These are phyloP conservation scores for Atractosteus spatula DNA, from an alignment of 2,113 vertebrate species.

Conservation along the genomic window DNA sequence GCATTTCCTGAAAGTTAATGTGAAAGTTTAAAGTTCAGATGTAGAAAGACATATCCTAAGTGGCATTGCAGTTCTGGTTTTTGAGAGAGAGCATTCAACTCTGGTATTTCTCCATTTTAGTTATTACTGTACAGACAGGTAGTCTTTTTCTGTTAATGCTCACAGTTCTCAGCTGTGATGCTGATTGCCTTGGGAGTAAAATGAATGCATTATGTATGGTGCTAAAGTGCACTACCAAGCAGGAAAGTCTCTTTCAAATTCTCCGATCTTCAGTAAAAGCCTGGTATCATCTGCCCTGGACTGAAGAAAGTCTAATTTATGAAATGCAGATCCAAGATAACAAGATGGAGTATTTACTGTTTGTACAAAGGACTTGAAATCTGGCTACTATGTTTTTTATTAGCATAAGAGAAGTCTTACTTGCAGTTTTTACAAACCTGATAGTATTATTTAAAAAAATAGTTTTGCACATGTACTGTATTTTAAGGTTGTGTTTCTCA, in stretches of 20 bases:
- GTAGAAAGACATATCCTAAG: slow-evolving; percentile 5
- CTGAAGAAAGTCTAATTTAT: not conserved
- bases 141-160: slow-evolving; percentile 50
- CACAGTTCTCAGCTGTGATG: slow-evolving; percentile 17
- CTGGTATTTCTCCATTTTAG: slow-evolving; percentile 13
- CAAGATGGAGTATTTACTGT: slow-evolving; percentile 1
- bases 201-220: slow-evolving; percentile 44
- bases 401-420: too few relatives aligned
- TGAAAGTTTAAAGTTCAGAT: slow-evolving; percentile 14
- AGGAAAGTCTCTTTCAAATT: not conserved
- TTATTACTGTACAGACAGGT: slow-evolving; percentile 25
- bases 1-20: slow-evolving; percentile 5
- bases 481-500: too few relatives aligned
- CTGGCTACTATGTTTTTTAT: not conserved
- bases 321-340: slow-evolving; percentile 14
- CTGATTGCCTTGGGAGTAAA: slow-evolving; percentile 28
- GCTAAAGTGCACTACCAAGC: slow-evolving; percentile 17
- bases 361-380: slow-evolving; percentile 3
- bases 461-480: too few relatives aligned
- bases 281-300: not conserved
- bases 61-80: too few relatives aligned
- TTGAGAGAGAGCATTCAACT: too few relatives aligned
- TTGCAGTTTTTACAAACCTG: too few relatives aligned
- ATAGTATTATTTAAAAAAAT: too few relatives aligned
- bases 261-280: slow-evolving; percentile 24